Percentiles rank a stretch among this genome's conserved stretches.
Conservation (phyloP, 2,113 vertebrate species). For the Illadopsis cleaveri region DNA sequence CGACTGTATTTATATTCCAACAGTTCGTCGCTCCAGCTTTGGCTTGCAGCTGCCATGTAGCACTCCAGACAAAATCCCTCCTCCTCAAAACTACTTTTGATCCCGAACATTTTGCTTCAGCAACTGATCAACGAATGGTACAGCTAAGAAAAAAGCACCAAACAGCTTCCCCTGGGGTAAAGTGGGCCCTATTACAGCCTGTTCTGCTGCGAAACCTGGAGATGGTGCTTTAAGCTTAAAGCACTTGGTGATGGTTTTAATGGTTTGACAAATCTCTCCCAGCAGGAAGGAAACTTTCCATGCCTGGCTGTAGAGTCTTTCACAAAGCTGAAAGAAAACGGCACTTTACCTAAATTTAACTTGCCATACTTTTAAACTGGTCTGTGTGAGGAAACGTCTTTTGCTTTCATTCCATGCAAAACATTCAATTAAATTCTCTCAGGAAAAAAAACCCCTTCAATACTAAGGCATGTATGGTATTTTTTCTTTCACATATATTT, state of each 20-base stretch:
- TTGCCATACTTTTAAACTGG: not conserved
- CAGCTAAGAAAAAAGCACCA: not conserved
- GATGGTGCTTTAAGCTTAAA: not conserved
- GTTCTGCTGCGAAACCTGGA: not conserved
- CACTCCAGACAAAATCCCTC: not conserved
- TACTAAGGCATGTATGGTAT: not conserved
- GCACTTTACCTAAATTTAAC: slow-evolving; percentile 22
- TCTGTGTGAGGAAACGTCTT: not conserved
- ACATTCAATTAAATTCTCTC: not conserved
- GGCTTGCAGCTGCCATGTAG: not conserved
- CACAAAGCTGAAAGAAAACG: slow-evolving; percentile 27
- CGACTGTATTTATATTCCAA: not conserved
- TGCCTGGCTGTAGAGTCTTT: not conserved
- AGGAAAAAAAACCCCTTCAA: not conserved
- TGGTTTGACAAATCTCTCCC: not conserved
- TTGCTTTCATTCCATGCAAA: slow-evolving; percentile 6
- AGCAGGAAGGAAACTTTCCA: not conserved
- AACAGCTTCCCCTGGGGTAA: not conserved
- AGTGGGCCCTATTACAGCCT: not conserved
- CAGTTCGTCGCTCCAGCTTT: not conserved
- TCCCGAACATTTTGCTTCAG: not conserved
- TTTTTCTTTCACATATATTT: not conserved
- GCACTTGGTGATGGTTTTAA: not conserved
- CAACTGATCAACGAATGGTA: not conserved
- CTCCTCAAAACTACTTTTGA: not conserved